Evolutionary conservation across 2,797 vertebrate species (phyloP), one percentile per base, ranked within the genome.

Genomic region (Decapterus maruadsi): DNA sequence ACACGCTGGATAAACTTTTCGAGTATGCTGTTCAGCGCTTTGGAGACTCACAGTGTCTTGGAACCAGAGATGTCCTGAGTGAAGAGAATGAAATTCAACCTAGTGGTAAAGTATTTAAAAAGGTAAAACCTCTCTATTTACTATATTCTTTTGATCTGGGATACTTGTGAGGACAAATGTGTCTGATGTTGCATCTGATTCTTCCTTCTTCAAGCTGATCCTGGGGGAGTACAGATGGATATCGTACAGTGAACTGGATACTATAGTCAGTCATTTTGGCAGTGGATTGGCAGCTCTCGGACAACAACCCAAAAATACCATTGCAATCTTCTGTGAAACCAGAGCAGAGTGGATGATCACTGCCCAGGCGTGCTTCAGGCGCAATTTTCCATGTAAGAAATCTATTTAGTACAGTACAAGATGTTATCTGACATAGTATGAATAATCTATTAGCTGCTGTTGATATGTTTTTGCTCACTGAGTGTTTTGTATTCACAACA

Each of bases 241-340:
- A 42, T 96, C 93, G 43, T 99, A 99, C 81, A 94, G 97, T 55
- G 96, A 99, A 22, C 68, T 97, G 59, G 96, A 97, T 43, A 66
- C 86, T 48, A 80, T 93, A 48, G 93, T 96, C 16, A 94, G 76
- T 88, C 84, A 93, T 61, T 88, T 99, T 77, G 97, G 97, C 65
- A 96, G 94, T 3, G 98, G 98, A 22, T 88, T 99, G 86, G 93
- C 91, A 46, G 96, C 97, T 12, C 82, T 99, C 64, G 98, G 96
- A 29, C 95, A 97, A 46, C 93, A 96, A 80, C 97, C 98, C 2
- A 97, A 94, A 92, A 94, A 84, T 68, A 96, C 94, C 1, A 95
- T 99, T 11, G 98, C 96, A 13, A 96, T 99, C 77, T 99, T 99
- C 89, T 99, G 98, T 70, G 98, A 99, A 93, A 99, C 98, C 10